phyloP scores from a whole-genome alignment of 2,888 invertebrate species.

The Rhagonycha lutea region DNA sequence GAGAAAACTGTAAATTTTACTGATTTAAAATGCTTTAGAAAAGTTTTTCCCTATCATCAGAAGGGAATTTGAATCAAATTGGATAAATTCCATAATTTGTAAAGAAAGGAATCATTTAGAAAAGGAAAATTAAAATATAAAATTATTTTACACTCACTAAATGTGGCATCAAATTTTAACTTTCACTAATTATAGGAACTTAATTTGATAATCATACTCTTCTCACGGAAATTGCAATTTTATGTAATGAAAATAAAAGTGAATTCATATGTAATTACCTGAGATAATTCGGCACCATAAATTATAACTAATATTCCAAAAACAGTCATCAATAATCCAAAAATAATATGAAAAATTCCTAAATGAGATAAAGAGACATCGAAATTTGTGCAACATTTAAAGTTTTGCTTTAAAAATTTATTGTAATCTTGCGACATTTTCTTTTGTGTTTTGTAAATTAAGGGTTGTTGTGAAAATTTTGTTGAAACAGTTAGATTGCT shows the following conservation, averaged over 20 bases:
- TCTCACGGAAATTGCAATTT: neutral
- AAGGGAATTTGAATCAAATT: neutral
- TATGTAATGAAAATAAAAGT: neutral
- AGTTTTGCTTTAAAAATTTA: constrained; percentile 51
- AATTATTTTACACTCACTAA: constrained; percentile 2
- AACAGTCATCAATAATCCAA: constrained; percentile 66
- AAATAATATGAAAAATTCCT: constrained; percentile 65
- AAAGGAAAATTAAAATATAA: neutral
- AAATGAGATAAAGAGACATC: constrained; percentile 56
- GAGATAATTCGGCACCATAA: constrained; percentile 60
- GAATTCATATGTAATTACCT: constrained; percentile 38
- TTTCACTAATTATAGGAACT: neutral
- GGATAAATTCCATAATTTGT: neutral
- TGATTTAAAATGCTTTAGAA: no score
- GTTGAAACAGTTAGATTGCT: neutral
- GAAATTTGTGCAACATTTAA: constrained; percentile 1
- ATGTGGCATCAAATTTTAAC: neutral
- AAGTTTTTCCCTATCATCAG: no score
- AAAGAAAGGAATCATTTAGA: neutral
- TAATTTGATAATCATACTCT: neutral
- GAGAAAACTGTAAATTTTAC: constrained; percentile 5
- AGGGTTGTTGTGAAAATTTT: constrained; percentile 17
- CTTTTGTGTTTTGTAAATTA: constrained; percentile 38
- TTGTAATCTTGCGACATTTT: constrained; percentile 41
- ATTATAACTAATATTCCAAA: constrained; percentile 67